Evolutionary conservation across 2,797 vertebrate species (phyloP), one percentile per base, ranked within the genome.

Genomic region (Danio albolineatus): DNA sequence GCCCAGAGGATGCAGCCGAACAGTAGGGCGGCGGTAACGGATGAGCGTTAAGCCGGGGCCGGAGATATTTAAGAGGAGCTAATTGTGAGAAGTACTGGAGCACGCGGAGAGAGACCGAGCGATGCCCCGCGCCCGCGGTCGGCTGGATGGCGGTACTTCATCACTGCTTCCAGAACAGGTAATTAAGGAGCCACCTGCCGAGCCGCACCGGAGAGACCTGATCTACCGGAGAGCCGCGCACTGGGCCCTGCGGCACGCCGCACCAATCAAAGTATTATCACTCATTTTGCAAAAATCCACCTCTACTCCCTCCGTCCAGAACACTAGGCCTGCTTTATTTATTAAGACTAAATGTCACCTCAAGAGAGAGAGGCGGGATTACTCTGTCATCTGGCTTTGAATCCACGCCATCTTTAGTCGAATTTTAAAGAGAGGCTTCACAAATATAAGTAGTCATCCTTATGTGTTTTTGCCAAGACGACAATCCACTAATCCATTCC

Each of bases 101-200:
- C 72, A 86, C 70, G 57, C 79, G 83, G 89, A 83, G 84, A 80
- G 84, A 85, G 41, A 41, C 36, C 9, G 76, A 87, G 73, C 87
- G 85, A 48, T 79, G 78, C 76, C 79, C 76, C 73, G 49, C 72
- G 82, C 86, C 88, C 89, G 75, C 83, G 89, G 79, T 89, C 85
- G 75, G 85, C 86, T 85, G 78, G 83, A 86, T 74, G 64, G 87
- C 77, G 82, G 74, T 86, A 89, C 84, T 89, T 85, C 86, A 91
- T 92, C 91, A 91, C 75, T 89, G 75, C 87, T 92, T 90, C 87
- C 86, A 87, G 86, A 88, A 81, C 85, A 88, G 88, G 3, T 88
- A 93, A 94, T 93, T 93, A 90, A 92, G 89, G 71, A 88, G 87
- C 87, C 90, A 89, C 90, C 91, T 91, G 88, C 87, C 87, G 85